Percentiles rank a stretch among this genome's conserved stretches.
These are phyloP conservation scores for Neocrepidodera transversa DNA, from an alignment of 2,888 invertebrate species.

Conservation along the genomic window DNA sequence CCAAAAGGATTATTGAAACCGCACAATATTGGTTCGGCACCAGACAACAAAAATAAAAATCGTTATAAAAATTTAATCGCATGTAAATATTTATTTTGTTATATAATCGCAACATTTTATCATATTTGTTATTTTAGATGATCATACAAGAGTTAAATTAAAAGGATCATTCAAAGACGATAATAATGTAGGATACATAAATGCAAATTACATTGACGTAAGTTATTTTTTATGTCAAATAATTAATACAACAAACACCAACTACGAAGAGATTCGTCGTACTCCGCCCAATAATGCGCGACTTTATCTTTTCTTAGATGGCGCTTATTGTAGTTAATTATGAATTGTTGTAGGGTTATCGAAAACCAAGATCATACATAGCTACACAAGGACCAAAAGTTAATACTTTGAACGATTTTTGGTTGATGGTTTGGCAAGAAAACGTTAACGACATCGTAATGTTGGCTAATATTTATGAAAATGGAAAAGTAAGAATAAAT, in stretches of 20 bases:
- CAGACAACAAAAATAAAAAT: slow-evolving; percentile 60
- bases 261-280: too few species aligned
- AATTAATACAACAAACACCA: too few species aligned
- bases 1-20: slow-evolving; percentile 57
- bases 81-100: slow-evolving; percentile 54
- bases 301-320: too few species aligned
- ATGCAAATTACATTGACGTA: slow-evolving; percentile 64
- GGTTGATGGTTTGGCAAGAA: slow-evolving; percentile 62
- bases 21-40: slow-evolving; percentile 56
- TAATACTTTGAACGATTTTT: slow-evolving; percentile 55
- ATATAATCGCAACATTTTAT: background rate
- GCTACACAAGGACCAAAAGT: slow-evolving; percentile 58
- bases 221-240: slow-evolving; percentile 34
- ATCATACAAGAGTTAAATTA: slow-evolving; percentile 61
- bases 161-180: slow-evolving; percentile 28
- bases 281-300: too few species aligned
- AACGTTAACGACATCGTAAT: slow-evolving; percentile 61
- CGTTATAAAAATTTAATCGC: slow-evolving; percentile 61
- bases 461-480: slow-evolving; percentile 62
- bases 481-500: slow-evolving; percentile 60
- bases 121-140: slow-evolving; percentile 55
- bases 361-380: slow-evolving; percentile 52
- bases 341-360: slow-evolving; percentile 53
- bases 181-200: slow-evolving; percentile 61
- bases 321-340: too few species aligned